Evolutionary conservation across 2,113 vertebrate genomes (phyloP), one percentile per base, ranked within the genome.

Genomic region (Uria lomvia): DNA sequence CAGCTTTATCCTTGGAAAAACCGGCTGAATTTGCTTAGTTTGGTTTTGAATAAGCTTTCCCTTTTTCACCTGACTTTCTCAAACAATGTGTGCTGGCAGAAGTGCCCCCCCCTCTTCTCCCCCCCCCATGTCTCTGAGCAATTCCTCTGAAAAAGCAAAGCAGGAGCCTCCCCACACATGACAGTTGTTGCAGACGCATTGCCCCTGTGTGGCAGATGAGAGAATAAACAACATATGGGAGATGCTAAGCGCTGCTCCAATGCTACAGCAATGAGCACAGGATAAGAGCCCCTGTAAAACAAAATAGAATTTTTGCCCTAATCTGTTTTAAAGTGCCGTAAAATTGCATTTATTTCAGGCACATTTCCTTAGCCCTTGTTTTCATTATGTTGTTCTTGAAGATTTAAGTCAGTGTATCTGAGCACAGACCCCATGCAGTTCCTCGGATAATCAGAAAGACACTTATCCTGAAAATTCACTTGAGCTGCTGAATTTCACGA

Each of bases 121-220:
- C 9, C 27, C 17, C 27, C 40, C 40, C 40, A 40, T 38, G 5
- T 2, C 20, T 63, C 17, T 67, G 26, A 22, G 20, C 26, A 65
- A 26, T 15, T 4, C 36, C n/a, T 53, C 32, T 36, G 45, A 42
- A 76, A 47, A 55, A 56, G n/a, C 3, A 1, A 50, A 80, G 68
- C 29, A 21, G n/a, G 47, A 94, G 59, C 59, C 20, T 67, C 55
- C 77, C 55, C n/a, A 34, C 10, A n/a, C 60, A 15, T 6, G 92
- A 72, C 62, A 94, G 92, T 86, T 75, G 90, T 92, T 97, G 96
- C 94, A 95, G 96, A 94, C 78, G 94, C 87, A 97, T 96, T 94
- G 92, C 96, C 95, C 85, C 93, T 97, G 76, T 97, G 96, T 96
- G 94, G 96, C 88, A 95, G 95, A 92, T 50, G 65, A 93, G 93